A percentile compares a stretch with the other conserved stretches of the same genome.
phyloP scores from a whole-genome alignment of 2,888 invertebrate genomes.

The Azorinus chamasolen region DNA sequence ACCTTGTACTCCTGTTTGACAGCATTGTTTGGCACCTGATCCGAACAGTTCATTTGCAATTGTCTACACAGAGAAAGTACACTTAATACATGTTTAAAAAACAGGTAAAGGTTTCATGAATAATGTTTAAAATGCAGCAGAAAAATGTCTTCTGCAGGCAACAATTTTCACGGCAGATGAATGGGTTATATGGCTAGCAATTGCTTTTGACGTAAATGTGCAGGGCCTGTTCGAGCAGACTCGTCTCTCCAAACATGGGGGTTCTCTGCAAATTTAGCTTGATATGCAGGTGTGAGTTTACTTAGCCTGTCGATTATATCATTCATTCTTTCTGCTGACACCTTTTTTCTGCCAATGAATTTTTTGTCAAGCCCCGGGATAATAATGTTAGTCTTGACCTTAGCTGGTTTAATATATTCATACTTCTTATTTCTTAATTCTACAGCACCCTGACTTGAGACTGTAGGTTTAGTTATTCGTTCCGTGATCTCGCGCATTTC shows the following conservation, averaged over 20 bases:
- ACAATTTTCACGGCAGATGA: no score
- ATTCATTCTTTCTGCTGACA: conserved; percentile 67
- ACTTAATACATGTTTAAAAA: no score
- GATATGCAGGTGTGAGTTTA: conserved; percentile 77
- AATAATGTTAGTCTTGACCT: conserved; percentile 76
- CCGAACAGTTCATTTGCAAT: no score
- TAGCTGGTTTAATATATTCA: conserved; percentile 71
- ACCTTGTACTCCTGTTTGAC: no score
- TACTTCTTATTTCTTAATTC: conserved; percentile 72
- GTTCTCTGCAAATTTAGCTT: conserved; percentile 74
- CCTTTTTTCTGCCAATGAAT: conserved; percentile 72
- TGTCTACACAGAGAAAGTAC: no score
- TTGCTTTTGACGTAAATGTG: conserved; percentile 55
- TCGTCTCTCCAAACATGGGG: conserved; percentile 78
- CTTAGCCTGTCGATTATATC: conserved; percentile 77
- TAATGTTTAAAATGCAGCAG: no score
- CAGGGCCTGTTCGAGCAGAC: conserved; percentile 65
- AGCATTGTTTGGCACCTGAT: no score
- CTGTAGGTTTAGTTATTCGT: conserved; percentile 74
- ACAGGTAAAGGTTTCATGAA: no score
- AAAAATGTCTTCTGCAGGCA: no score
- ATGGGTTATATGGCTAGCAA: conserved; percentile 25
- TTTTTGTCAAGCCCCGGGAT: conserved; percentile 75
- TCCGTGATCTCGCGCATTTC: conserved; percentile 75
- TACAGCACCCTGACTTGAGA: conserved; percentile 71